Evolutionary conservation across 2,888 invertebrate genomes (phyloP), one percentile per base, ranked within the genome.

Genomic region (Lycocerus yunnanus): DNA sequence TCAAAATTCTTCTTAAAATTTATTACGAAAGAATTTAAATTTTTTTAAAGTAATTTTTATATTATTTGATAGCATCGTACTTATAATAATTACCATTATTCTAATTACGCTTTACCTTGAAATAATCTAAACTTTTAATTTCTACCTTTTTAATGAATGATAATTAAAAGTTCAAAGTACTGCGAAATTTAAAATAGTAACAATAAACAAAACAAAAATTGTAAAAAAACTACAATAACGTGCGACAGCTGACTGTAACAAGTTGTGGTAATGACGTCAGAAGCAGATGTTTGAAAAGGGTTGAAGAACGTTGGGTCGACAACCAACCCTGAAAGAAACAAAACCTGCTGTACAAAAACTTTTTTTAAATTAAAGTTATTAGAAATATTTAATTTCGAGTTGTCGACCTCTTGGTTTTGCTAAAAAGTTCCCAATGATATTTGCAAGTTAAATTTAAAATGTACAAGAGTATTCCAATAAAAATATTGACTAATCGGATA

Each of bases 231-330:
- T 66, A 72, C 67, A 69, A 58, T 69, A 68, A 65, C 60, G 70
- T 16, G 77, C 74, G 80, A 80, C 80, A 80, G 80, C 80, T 80
- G 80, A 80, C 79, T 72, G 76, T 78, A 75, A 75, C 78, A 78
- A 78, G 79, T 77, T 75, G 71, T 65, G 69, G 68, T 75, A 68
- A 73, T 80, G 78, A 80, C 78, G 78, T 76, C 75, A 73, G 65
- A 77, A 77, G 78, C 80, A 80, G 80, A 78, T 80, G 80, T 78
- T 77, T 73, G 68, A 70, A 72, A 77, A 75, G 77, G 75, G 69
- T 73, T 73, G 72, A 68, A 58, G 24, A 70, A 63, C 70, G 66
- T 70, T 65, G 66, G 69, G 74, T 74, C 76, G 76, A 72, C 76
- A 70, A 76, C 78, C 78, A 74, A 73, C 77, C 71, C 78, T 72